Evolutionary conservation across 2,113 vertebrate species (phyloP).

Genomic region (Rhodinocichla rosea): DNA sequence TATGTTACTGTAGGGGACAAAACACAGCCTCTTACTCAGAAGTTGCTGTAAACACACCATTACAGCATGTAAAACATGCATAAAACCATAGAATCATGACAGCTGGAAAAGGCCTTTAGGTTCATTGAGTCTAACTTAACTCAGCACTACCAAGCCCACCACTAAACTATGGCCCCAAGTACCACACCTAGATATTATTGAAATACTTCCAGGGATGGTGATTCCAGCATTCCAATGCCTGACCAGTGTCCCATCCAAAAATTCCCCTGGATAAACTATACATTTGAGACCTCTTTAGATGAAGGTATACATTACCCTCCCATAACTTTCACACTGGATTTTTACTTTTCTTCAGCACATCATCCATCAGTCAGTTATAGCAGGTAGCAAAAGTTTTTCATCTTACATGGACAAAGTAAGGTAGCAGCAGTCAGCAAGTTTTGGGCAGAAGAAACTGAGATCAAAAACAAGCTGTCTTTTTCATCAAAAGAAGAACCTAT

Average conservation of each 20-base stretch:
- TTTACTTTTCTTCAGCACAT: not conserved
- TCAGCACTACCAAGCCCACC: not conserved
- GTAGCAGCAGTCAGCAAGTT: not conserved
- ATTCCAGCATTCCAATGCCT: not conserved
- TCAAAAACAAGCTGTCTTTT: not conserved
- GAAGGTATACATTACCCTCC: not conserved
- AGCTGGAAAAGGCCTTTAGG: not conserved
- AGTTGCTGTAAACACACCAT: not conserved
- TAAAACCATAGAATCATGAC: not conserved
- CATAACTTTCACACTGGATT: not conserved
- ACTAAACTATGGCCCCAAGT: not conserved
- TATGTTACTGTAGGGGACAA: not conserved
- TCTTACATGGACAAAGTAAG: not conserved
- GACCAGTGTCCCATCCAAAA: not conserved
- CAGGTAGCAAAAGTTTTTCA: not conserved
- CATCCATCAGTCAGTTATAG: not conserved
- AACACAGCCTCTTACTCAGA: not conserved
- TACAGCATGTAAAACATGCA: not conserved
- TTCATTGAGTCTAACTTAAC: fast-evolving
- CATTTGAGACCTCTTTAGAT: not conserved
- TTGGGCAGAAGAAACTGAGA: not conserved
- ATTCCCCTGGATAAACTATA: not conserved
- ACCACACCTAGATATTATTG: not conserved
- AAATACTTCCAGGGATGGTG: not conserved
- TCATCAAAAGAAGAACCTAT: not conserved